These are phyloP conservation scores for Trachemys scripta DNA, from an alignment of 2,113 vertebrate genomes.

Conservation along the genomic window DNA sequence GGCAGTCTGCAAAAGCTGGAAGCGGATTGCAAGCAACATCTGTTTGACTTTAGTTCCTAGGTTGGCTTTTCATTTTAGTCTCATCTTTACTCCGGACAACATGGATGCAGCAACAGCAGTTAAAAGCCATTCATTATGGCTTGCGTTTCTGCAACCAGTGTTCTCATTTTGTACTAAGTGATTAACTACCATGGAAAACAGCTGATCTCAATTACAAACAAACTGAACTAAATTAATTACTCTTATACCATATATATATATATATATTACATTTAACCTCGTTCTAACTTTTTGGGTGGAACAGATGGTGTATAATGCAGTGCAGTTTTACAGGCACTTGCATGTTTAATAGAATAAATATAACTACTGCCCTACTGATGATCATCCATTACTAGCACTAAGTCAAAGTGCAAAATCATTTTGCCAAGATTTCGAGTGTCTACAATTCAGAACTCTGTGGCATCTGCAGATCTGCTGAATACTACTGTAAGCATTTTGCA, in stretches of 20 bases:
- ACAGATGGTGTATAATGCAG: not conserved
- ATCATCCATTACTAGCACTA: not conserved
- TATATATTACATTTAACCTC: not conserved
- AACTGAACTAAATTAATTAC: not conserved
- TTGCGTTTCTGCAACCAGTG: not conserved
- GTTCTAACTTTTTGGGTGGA: not conserved
- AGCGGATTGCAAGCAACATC: not conserved
- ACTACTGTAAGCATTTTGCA: not conserved
- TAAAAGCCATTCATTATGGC: not conserved
- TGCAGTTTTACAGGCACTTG: not conserved
- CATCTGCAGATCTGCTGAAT: not conserved
- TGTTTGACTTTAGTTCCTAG: not conserved
- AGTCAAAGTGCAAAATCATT: not conserved
- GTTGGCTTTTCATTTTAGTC: not conserved
- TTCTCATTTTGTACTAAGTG: not conserved
- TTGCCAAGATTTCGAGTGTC: not conserved
- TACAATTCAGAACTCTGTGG: not conserved
- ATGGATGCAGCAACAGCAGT: not conserved
- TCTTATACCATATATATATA: not conserved
- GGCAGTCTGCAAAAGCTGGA: not conserved
- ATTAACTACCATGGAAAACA: not conserved
- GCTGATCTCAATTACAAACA: not conserved
- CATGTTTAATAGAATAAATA: not conserved
- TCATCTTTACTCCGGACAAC: not conserved
- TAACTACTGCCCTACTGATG: too few species aligned